A percentile compares a stretch with the other conserved stretches of the same genome.
Conservation (phyloP, 1,140 invertebrate genomes). For the Brachionus asplanchnoidis region DNA sequence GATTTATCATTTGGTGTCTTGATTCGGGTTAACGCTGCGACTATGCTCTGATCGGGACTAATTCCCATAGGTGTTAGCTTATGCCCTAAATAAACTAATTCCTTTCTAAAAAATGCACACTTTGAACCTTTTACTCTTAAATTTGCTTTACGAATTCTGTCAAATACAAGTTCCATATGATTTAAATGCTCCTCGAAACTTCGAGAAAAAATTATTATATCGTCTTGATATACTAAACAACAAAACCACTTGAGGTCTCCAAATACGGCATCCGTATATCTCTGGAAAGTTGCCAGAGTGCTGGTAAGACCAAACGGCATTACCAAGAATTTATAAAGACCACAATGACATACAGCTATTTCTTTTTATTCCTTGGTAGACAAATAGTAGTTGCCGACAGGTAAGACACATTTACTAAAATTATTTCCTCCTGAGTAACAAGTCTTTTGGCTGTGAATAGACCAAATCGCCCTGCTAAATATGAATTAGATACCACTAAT, state of each 20-base stretch:
- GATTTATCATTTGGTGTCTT: background rate
- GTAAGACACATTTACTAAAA: constrained; percentile 50
- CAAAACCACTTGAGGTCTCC: constrained; percentile 42
- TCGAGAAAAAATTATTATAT: constrained; percentile 55
- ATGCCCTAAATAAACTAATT: background rate
- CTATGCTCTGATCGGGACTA: background rate
- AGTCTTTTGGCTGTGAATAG: background rate
- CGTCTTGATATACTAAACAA: no score
- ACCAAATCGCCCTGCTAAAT: background rate
- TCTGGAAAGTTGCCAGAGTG: constrained; percentile 56
- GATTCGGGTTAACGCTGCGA: background rate
- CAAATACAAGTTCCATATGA: constrained; percentile 50
- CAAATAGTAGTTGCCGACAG: constrained; percentile 45
- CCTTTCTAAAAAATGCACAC: background rate
- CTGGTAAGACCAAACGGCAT: constrained; percentile 57
- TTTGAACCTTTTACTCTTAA: constrained; percentile 47
- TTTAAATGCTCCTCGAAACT: constrained; percentile 54
- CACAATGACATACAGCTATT: background rate
- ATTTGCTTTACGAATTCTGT: constrained; percentile 49
- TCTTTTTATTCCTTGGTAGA: background rate
- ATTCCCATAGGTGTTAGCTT: background rate
- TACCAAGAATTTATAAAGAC: background rate
- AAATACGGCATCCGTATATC: constrained; percentile 57
- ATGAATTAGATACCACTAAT: background rate
- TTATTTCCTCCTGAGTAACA: constrained; percentile 42